A percentile compares a stretch with the other conserved stretches of the same genome.
Evolutionary conservation across 1,140 invertebrate species (phyloP).

Genomic region (Drosophila melanogaster): Release_6_plus_ISO1_MT NT_033777.3:7383501-7384000

Average conservation of each 20-base stretch:
- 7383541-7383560: conserved; percentile 43
- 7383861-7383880: conserved; percentile 7
- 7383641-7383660: conserved; percentile 17
- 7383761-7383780: no score
- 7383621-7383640: conserved; percentile 12
- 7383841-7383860: neutral
- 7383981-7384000: conserved; percentile 48
- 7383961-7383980: conserved; percentile 36
- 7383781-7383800: no score
- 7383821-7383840: no score
- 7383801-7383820: no score
- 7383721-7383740: no score
- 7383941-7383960: conserved; percentile 72
- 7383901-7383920: conserved; percentile 21
- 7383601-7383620: conserved; percentile 17
- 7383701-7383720: neutral
- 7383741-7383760: no score
- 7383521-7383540: conserved; percentile 54
- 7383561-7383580: conserved; percentile 48
- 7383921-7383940: conserved; percentile 40
- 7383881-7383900: conserved; percentile 20
- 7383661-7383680: neutral
- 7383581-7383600: conserved; percentile 32
- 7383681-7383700: no score
- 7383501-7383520: conserved; percentile 65